These are phyloP conservation scores for Amyelois transitella DNA, from an alignment of 1,140 invertebrate genomes.

Conservation along the genomic window DNA sequence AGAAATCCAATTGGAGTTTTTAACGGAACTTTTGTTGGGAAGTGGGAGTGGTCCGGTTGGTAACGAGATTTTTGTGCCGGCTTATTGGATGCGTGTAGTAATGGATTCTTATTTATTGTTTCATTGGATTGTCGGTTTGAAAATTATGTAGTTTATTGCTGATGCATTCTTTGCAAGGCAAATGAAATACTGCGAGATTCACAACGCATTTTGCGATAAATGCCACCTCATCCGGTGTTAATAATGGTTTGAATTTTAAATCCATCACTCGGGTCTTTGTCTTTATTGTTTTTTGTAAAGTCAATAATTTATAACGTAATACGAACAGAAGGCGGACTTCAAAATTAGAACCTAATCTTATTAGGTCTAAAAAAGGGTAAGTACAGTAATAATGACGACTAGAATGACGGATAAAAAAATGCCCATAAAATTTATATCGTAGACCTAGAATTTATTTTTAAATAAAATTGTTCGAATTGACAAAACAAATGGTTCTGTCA, in stretches of 20 bases:
- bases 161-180: not conserved
- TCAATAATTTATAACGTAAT: too few species aligned
- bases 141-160: not conserved
- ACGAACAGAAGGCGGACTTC: too few species aligned
- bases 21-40: not conserved
- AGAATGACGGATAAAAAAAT: too few species aligned
- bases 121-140: not conserved
- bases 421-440: not conserved
- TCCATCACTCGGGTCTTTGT: too few species aligned
- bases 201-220: not conserved
- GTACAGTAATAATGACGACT: too few species aligned
- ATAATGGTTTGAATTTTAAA: too few species aligned
- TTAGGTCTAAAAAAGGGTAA: too few species aligned
- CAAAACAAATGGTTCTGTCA: not conserved
- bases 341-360: too few species aligned
- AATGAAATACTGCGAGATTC: not conserved
- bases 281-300: too few species aligned
- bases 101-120: not conserved
- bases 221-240: too few species aligned
- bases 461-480: not conserved
- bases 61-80: not conserved
- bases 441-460: not conserved
- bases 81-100: not conserved
- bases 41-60: not conserved
- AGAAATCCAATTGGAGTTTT: not conserved